Base-by-base conservation (phyloP, 2,888 invertebrate species). In the Lasioglossum marginatum region DNA sequence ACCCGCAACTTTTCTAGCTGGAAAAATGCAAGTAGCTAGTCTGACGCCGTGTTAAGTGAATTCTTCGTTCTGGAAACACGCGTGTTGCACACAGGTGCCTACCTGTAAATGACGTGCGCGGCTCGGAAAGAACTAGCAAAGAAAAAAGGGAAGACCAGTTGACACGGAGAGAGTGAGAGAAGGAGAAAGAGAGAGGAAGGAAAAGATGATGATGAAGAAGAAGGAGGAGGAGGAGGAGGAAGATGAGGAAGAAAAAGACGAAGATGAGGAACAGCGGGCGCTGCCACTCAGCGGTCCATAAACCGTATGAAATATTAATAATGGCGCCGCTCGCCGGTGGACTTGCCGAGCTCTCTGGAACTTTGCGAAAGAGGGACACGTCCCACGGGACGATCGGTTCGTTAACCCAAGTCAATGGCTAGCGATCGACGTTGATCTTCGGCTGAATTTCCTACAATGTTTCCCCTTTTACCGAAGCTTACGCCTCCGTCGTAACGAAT, bases 261-360 rank as follows among this genome's bases (percentile, higher is more conserved):
- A 76, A 82, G 79, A 85, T 73, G 87, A 83, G 83, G 85, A 89
- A 90, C 86, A 89, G 90, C 89, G 88, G 85, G 90, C 87, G 88
- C 89, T 91, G 92, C 91, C 92, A 92, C 92, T 92, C 92, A 91
- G 83, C 91, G 90, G 91, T 89, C 89, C 90, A 91, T 92, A 92
- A 92, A 92, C 90, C 89, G 88, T 92, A 91, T 91, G 90, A 92
- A 92, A 92, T 92, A 92, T 92, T 92, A 92, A 91, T 92, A 92
- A 92, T 89, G 88, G 87, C 87, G 81, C 89, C 88, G 89, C 79
- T 90, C 88, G 82, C 82, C 72, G 76, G 83, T 83, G 85, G 83
- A 87, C 89, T 60, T 73, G 73, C 82, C 52, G 79, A 80, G 73
- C 60, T 76, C 86, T 85, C 82, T 60, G 81, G 74, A 73, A 87